These are phyloP conservation scores for Acyrthosiphon pisum DNA, from an alignment of 1,140 invertebrate genomes.

Conservation along the genomic window DNA sequence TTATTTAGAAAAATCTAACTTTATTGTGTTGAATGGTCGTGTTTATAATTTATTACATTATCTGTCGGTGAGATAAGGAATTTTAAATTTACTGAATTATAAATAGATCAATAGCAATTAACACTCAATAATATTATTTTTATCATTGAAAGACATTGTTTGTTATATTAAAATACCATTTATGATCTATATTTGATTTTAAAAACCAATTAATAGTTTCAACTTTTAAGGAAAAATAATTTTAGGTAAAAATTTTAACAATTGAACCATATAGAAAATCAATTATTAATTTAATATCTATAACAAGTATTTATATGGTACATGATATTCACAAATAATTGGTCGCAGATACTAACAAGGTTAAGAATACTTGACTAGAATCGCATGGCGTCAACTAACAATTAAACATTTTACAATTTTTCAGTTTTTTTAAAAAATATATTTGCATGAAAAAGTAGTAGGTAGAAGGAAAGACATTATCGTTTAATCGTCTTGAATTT, in stretches of 20 bases:
- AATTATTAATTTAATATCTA: constrained; percentile 51
- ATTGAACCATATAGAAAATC: constrained; percentile 26
- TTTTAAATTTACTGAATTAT: background rate
- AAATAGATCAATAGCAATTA: background rate
- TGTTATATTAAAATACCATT: background rate
- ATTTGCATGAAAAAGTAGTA: constrained; percentile 36
- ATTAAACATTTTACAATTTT: constrained; percentile 2
- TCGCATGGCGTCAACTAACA: constrained; percentile 23
- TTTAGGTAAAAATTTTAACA: background rate
- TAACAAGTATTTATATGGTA: constrained; percentile 51
- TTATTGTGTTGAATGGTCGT: background rate
- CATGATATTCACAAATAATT: constrained; percentile 48
- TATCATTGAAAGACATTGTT: background rate
- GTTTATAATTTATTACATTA: background rate
- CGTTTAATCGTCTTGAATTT: constrained; percentile 10
- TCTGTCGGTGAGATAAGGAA: background rate
- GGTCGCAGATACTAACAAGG: constrained; percentile 51
- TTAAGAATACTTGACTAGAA: constrained; percentile 56
- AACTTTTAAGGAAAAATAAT: background rate
- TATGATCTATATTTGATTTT: background rate
- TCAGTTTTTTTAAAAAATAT: background rate
- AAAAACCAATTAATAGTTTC: background rate
- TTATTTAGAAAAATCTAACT: background rate
- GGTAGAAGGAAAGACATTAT: background rate
- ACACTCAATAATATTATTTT: background rate